phyloP scores from a whole-genome alignment of 2,888 invertebrate species.

The Spodoptera picta region DNA sequence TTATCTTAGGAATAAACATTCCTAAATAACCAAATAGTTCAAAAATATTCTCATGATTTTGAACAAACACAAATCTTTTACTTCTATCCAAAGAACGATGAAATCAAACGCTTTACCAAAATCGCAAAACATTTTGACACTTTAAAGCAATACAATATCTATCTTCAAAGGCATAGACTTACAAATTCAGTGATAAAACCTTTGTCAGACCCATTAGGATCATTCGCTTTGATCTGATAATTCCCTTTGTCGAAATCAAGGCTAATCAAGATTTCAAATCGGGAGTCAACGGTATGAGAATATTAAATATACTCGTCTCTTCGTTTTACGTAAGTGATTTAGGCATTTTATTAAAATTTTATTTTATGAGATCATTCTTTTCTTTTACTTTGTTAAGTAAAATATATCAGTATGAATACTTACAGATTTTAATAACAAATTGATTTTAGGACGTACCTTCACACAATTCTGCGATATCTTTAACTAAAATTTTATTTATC shows the following conservation, averaged over 20 bases:
- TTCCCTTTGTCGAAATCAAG: conserved; percentile 46
- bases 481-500: too few species aligned
- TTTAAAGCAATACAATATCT: neutral
- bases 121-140: conserved; percentile 1
- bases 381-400: neutral
- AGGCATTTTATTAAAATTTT: conserved; percentile 4
- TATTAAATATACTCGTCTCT: conserved; percentile 32
- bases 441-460: too few species aligned
- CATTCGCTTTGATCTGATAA: conserved; percentile 41
- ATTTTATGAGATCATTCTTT: neutral
- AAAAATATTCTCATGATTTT: neutral
- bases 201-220: conserved; percentile 41
- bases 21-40: too few species aligned
- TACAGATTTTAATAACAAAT: too few species aligned
- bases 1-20: too few species aligned
- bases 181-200: conserved; percentile 39
- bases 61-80: neutral
- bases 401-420: too few species aligned
- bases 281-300: conserved; percentile 41
- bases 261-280: conserved; percentile 49
- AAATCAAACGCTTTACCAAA: neutral
- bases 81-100: too few species aligned
- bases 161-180: neutral
- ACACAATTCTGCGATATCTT: too few species aligned
- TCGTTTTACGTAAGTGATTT: conserved; percentile 23